Evolutionary conservation across 2,113 vertebrate species (phyloP), one percentile per base, ranked within the genome.

Genomic region (Podarcis raffonei): DNA sequence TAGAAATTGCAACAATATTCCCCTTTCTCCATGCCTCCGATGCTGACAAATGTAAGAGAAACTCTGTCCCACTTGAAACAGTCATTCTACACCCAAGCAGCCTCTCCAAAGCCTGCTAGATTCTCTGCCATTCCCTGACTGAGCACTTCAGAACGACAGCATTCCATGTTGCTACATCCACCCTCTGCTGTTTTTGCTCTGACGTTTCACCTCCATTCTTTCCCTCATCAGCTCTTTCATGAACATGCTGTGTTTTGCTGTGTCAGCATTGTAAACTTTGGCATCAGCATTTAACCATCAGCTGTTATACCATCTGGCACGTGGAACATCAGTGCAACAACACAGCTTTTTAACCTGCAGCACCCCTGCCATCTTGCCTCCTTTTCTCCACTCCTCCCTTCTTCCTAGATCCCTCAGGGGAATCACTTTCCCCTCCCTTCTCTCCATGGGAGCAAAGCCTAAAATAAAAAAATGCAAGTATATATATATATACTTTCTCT

Each of bases 241-340:
- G 30, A 92, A 92, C 91, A 91, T 93, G 90, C 20, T 91, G 85
- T 93, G 1, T 94, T 94, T 93, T 94, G 95, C 94, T 95, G 90
- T 87, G 92, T 95, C 95, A 96, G 95, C 95, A 95, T 65, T 91
- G 3, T 83, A 57, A n/a, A 86, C 88, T 89, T 92, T 91, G 91
- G 94, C 94, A 94, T 95, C 94, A 95, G 95, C 94, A 90, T 94
- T 94, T 95, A 94, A 85, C 93, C 92, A 92, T 95, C 95, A 96
- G 94, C 95, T 95, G 95, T 93, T 95, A 91, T 89, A 90, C 95
- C 95, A 95, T 96, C 95, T 96, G 95, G 93, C 91, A 78, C 32
- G 1, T 89, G 91, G 81, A 89, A 93, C 90, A 92, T 94, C 92
- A 96, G 90, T 93, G 90, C 27, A 42, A 32, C 0, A 88, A 87